Evolutionary conservation across 2,797 vertebrate genomes (phyloP).

Genomic region (Podarcis siculus): DNA sequence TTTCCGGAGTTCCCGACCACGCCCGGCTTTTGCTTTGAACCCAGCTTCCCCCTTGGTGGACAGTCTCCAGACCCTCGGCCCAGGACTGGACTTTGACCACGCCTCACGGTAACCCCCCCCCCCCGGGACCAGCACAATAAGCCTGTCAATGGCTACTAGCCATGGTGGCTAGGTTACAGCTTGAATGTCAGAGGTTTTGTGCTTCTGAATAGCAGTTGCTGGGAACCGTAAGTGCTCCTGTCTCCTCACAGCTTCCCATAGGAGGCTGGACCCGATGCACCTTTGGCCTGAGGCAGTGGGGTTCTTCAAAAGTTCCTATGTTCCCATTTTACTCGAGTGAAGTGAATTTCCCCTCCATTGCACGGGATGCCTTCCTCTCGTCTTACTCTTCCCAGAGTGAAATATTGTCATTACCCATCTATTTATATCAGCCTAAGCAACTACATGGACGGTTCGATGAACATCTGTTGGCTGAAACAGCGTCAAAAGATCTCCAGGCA

Average conservation of each 20-base stretch:
- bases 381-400: neutral
- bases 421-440: conserved; percentile 7
- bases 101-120: no score
- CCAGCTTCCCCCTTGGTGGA: no score
- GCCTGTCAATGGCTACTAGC: no score
- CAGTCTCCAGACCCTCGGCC: no score
- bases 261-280: neutral
- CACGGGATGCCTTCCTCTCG: neutral
- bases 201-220: neutral
- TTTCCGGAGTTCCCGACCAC: no score
- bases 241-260: no score
- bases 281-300: neutral
- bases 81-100: no score
- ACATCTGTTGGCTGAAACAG: conserved; percentile 17
- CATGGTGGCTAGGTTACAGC: no score
- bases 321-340: neutral
- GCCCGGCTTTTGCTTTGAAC: no score
- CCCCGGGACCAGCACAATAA: no score
- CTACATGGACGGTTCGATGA: neutral
- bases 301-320: neutral
- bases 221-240: neutral
- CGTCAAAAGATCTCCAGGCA: conserved; percentile 20
- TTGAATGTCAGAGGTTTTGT: neutral
- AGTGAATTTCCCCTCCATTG: neutral
- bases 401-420: conserved; percentile 20